A percentile compares a stretch with the other conserved stretches of the same genome.
Evolutionary conservation across 2,797 vertebrate genomes (phyloP).

Genomic region (Simalia tracyae): DNA sequence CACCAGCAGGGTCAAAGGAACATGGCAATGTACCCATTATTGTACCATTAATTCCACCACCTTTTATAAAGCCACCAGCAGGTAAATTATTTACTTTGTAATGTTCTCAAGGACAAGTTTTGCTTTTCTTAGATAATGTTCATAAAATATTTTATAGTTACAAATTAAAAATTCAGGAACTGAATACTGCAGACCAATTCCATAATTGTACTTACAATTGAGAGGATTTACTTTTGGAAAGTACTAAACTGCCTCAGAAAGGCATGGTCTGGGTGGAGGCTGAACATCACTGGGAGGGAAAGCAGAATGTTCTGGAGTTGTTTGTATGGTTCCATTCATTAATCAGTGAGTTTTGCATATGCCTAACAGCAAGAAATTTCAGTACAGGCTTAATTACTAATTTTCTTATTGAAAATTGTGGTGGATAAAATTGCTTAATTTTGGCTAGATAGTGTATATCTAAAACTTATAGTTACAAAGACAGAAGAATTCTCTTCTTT

Average conservation of each 20-base stretch:
- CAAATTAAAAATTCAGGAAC: background rate
- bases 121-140: background rate
- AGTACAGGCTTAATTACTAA: background rate
- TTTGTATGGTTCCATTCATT: background rate
- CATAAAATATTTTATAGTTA: conserved; percentile 32
- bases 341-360: background rate
- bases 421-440: background rate
- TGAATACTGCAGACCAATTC: background rate
- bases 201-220: too few species aligned
- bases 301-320: background rate
- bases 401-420: background rate
- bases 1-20: conserved; percentile 89
- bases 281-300: background rate
- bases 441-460: background rate
- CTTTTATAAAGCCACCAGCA: conserved; percentile 96
- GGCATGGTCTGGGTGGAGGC: background rate
- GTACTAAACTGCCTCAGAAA: background rate
- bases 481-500: background rate
- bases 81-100: conserved; percentile 77
- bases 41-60: conserved; percentile 94
- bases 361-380: background rate
- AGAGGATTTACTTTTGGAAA: background rate
- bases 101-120: background rate
- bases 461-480: background rate
- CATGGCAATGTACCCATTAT: conserved; percentile 94